Evolutionary conservation across 2,888 invertebrate species (phyloP).

Genomic region (Sepiola atlantica): DNA sequence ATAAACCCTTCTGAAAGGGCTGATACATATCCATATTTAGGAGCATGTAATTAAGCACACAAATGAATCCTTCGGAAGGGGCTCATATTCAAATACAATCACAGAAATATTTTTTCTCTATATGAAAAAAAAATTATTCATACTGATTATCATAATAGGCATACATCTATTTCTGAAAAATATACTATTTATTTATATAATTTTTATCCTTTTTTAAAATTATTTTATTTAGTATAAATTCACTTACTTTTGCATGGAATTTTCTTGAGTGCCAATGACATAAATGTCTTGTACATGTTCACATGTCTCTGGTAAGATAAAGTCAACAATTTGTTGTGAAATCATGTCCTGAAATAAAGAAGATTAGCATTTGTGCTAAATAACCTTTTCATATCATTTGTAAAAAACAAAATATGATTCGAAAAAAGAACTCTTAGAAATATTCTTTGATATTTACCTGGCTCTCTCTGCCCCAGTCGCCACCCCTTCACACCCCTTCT

Average conservation of each 20-base stretch:
- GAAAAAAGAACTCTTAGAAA: background rate
- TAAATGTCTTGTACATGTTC: conserved; percentile 90
- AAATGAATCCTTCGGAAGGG: too few relatives aligned
- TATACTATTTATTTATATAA: background rate
- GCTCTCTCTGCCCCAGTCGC: too few relatives aligned
- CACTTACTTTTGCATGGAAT: conserved; percentile 83
- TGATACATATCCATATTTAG: too few relatives aligned
- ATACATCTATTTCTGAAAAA: background rate
- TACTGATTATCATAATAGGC: too few relatives aligned
- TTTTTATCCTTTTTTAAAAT: too few relatives aligned
- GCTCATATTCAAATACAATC: too few relatives aligned
- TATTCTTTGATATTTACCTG: background rate
- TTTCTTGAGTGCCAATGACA: conserved; percentile 94
- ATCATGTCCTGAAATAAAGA: conserved; percentile 32
- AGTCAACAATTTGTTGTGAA: conserved; percentile 83
- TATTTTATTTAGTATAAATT: background rate
- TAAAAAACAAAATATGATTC: background rate
- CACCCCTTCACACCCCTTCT: too few relatives aligned
- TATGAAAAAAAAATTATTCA: background rate
- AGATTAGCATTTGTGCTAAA: background rate
- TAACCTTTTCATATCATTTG: background rate
- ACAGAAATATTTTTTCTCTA: background rate
- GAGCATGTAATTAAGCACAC: too few relatives aligned
- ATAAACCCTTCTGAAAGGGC: too few relatives aligned
- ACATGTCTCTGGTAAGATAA: conserved; percentile 88